These are phyloP conservation scores for Emydocephalus ijimae DNA, from an alignment of 2,113 vertebrate species.

Conservation along the genomic window DNA sequence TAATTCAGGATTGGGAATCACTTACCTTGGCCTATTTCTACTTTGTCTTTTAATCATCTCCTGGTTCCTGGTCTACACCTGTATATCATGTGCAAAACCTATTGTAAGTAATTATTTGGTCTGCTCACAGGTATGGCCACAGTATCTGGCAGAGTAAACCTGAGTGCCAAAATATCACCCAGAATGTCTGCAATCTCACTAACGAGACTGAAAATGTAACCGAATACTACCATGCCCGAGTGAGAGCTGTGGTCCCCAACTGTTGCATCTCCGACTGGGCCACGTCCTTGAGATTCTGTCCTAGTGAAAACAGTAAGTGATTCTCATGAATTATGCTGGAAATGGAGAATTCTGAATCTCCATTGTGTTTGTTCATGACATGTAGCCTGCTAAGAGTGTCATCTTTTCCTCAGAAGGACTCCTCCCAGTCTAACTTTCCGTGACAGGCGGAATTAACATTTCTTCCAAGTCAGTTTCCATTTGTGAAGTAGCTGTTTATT, in stretches of 20 bases:
- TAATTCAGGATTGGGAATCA: not conserved
- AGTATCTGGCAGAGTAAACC: slow-evolving; percentile 60
- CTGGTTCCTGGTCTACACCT: not conserved
- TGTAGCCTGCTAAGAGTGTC: not conserved
- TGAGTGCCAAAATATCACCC: slow-evolving; percentile 64
- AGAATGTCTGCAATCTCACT: slow-evolving; percentile 68
- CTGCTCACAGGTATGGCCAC: slow-evolving; percentile 66
- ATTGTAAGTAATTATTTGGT: not conserved
- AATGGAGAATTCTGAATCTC: not conserved
- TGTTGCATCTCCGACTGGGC: slow-evolving; percentile 44
- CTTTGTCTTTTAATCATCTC: not conserved
- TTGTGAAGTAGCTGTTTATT: not conserved
- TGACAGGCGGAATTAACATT: not conserved
- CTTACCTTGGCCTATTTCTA: not conserved
- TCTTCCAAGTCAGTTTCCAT: not conserved
- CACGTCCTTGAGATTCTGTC: slow-evolving; percentile 53
- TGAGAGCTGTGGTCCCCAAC: slow-evolving; percentile 32
- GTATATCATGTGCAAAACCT: too few species aligned
- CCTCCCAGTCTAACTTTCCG: not conserved
- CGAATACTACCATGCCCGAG: slow-evolving; percentile 60
- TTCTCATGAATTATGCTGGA: not conserved
- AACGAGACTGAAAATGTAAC: slow-evolving; percentile 51
- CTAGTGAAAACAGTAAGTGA: slow-evolving; percentile 66
- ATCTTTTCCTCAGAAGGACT: not conserved
- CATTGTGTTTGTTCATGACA: fast-evolving